Conservation (phyloP, 2,888 invertebrate genomes). For the Neria commutata region DNA sequence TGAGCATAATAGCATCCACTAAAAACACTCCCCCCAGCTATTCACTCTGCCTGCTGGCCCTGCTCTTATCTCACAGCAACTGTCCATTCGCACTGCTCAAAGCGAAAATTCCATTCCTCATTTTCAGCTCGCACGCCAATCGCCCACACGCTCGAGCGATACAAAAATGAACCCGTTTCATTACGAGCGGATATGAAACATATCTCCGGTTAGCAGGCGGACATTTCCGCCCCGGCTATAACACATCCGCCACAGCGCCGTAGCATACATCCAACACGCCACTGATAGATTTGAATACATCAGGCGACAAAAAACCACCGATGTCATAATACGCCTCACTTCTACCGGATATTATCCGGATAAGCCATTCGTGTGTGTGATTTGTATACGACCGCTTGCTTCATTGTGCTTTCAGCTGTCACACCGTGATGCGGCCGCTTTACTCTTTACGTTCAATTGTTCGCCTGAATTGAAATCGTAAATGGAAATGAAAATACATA, state of each 20-base stretch:
- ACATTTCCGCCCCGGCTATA: slow-evolving; percentile 52
- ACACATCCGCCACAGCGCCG: slow-evolving; percentile 36
- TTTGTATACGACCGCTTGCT: too few species aligned
- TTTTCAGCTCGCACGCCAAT: too few species aligned
- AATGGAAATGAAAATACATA: too few species aligned
- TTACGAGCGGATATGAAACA: slow-evolving; percentile 55
- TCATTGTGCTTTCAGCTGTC: not conserved
- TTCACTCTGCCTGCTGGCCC: too few species aligned
- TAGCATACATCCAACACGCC: too few species aligned
- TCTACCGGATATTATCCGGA: slow-evolving; percentile 40
- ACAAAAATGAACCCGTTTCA: slow-evolving; percentile 15
- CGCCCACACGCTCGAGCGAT: slow-evolving; percentile 17
- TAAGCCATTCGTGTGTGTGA: slow-evolving; percentile 30
- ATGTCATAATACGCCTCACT: slow-evolving; percentile 11
- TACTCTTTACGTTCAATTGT: slow-evolving; percentile 4
- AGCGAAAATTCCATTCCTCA: too few species aligned
- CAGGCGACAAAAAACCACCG: slow-evolving; percentile 1
- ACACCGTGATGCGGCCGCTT: not conserved
- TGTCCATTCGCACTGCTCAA: too few species aligned
- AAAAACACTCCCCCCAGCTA: too few species aligned
- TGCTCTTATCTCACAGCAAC: too few species aligned
- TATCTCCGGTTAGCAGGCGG: slow-evolving; percentile 61
- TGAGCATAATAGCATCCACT: too few species aligned
- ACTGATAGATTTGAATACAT: slow-evolving; percentile 7
- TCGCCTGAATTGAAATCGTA: not conserved